Evolutionary conservation across 2,113 vertebrate species (phyloP).

Genomic region (Passerina amoena): DNA sequence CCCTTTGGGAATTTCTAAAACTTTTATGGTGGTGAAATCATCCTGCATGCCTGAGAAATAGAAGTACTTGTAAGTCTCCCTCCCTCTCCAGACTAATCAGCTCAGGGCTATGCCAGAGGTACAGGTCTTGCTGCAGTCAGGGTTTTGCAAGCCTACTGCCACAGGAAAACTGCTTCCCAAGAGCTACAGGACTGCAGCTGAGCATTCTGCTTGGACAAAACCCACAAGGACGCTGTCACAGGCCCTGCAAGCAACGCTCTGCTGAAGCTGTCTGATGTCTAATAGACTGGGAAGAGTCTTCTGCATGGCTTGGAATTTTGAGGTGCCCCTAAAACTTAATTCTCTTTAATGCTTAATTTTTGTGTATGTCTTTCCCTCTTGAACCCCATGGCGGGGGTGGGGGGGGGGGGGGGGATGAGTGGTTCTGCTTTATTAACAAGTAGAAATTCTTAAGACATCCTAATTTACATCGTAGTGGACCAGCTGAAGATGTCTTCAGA

Average conservation of each 20-base stretch:
- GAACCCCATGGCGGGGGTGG: rapidly evolving
- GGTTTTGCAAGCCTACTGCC: background rate
- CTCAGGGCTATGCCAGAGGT: background rate
- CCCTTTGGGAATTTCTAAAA: background rate
- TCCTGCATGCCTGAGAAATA: background rate
- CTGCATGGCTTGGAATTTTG: rapidly evolving
- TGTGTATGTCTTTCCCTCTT: background rate
- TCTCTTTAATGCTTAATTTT: background rate
- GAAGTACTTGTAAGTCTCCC: background rate
- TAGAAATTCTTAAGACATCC: background rate
- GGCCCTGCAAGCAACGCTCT: rapidly evolving
- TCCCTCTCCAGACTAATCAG: background rate
- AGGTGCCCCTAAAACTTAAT: background rate
- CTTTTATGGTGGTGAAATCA: background rate
- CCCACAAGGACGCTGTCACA: rapidly evolving
- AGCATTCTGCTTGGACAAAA: background rate
- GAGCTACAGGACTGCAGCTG: background rate
- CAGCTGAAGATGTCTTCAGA: background rate
- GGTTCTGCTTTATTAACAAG: background rate
- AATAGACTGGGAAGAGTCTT: background rate
- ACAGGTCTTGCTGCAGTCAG: background rate
- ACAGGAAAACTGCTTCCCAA: background rate
- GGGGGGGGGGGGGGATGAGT: rapidly evolving
- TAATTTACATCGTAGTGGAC: background rate
- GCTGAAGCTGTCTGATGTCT: background rate